Conservation (phyloP, 2,888 invertebrate genomes). For the Cantharis nigra region DNA sequence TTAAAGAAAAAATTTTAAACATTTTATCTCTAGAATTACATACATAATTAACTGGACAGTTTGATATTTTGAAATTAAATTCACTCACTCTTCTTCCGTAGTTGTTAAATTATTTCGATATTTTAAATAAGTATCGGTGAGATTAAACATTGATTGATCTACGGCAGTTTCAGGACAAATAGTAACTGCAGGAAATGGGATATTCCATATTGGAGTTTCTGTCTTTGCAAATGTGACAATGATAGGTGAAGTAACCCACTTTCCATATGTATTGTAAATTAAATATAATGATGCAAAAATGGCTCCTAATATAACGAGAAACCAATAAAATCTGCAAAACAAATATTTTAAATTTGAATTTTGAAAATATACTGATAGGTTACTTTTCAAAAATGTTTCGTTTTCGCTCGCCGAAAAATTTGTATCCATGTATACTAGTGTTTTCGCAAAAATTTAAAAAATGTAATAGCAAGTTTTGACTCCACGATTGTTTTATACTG, state of each 20-base stretch:
- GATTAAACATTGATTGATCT: constrained; percentile 66
- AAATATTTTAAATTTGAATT: background rate
- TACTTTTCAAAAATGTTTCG: background rate
- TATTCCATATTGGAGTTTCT: constrained; percentile 70
- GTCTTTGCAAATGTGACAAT: constrained; percentile 78
- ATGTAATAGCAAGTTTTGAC: background rate
- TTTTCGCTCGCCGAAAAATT: background rate
- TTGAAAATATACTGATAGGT: background rate
- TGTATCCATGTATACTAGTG: background rate
- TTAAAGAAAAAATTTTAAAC: constrained; percentile 1
- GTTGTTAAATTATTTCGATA: constrained; percentile 38
- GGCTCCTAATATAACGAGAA: constrained; percentile 46
- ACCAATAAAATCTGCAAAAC: constrained; percentile 64
- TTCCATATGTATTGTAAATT: constrained; percentile 68
- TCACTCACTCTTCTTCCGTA: constrained; percentile 59
- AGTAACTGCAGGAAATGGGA: constrained; percentile 56
- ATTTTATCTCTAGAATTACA: background rate
- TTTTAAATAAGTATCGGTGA: constrained; percentile 61
- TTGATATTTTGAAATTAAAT: background rate
- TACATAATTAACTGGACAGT: background rate
- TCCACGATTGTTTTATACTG: background rate
- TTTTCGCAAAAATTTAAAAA: background rate
- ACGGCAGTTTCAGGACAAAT: constrained; percentile 63
- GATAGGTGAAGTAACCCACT: constrained; percentile 73
- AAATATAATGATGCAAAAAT: constrained; percentile 63